Conservation (phyloP, 1,140 invertebrate species). For the Sweltsa coloradensis region DNA sequence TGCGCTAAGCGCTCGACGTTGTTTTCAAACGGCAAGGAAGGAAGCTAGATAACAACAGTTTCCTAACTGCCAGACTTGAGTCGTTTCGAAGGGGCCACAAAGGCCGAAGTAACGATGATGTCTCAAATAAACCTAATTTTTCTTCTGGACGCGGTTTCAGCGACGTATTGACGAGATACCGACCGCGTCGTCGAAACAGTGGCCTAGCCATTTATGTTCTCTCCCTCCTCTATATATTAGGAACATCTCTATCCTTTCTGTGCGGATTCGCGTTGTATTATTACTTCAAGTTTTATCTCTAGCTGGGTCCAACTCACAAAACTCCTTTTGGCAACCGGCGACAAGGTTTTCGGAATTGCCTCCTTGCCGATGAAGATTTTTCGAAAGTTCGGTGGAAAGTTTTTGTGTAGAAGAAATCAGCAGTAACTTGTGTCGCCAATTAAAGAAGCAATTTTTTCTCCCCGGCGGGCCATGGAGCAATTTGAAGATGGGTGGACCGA, state of each 20-base stretch:
- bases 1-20: no score
- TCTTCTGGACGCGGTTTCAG: no score
- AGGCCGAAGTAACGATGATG: no score
- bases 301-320: not conserved
- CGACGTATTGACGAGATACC: no score
- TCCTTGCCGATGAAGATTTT: slow-evolving; percentile 11
- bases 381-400: slow-evolving; percentile 9
- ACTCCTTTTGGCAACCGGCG: slow-evolving; percentile 8
- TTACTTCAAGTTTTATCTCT: slow-evolving; percentile 11
- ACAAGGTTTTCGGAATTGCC: slow-evolving; percentile 9
- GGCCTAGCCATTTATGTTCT: slow-evolving; percentile 1
- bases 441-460: slow-evolving; percentile 11
- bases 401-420: slow-evolving; percentile 7
- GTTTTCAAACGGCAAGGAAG: no score
- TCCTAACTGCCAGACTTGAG: no score
- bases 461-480: no score
- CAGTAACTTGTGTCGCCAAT: slow-evolving; percentile 12
- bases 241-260: not conserved
- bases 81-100: no score
- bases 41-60: no score
- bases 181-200: not conserved
- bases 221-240: not conserved
- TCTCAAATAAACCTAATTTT: no score
- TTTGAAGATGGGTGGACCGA: no score
- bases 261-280: slow-evolving; percentile 2